A percentile compares a stretch with the other conserved stretches of the same genome.
Conservation (phyloP, 2,113 vertebrate genomes). For the Ailurus styani region DNA sequence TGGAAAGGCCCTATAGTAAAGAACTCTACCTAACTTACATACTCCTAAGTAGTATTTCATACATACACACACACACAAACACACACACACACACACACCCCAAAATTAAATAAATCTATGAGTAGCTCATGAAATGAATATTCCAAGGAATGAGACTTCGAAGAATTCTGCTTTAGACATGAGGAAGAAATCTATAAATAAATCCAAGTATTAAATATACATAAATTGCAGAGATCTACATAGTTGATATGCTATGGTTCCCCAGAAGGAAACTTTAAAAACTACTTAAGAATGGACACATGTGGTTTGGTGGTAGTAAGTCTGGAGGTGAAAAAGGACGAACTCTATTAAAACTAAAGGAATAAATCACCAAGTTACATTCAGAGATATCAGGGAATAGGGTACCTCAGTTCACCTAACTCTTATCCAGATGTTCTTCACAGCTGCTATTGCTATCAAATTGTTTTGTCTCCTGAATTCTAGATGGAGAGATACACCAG, state of each 20-base stretch:
- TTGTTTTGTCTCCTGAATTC: background rate
- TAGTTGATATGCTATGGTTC: background rate
- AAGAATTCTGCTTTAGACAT: background rate
- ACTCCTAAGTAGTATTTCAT: background rate
- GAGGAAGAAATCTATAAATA: background rate
- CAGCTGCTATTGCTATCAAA: background rate
- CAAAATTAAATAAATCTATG: background rate
- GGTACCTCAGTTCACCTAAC: background rate
- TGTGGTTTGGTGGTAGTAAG: background rate
- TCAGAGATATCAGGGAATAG: background rate
- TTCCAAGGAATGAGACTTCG: background rate
- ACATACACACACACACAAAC: too few species aligned
- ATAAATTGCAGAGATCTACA: background rate
- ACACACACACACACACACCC: background rate
- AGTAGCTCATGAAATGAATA: background rate
- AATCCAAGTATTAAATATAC: background rate
- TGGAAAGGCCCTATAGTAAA: background rate
- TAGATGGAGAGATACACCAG: background rate
- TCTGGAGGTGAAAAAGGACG: background rate
- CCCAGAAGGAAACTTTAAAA: background rate
- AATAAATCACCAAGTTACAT: background rate
- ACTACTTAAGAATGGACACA: background rate
- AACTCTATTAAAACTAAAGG: background rate
- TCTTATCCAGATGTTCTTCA: background rate
- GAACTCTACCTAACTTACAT: background rate